Base-by-base conservation (phyloP, 92 coral and sea anemone genomes). In the Bergia puertoricense region DNA sequence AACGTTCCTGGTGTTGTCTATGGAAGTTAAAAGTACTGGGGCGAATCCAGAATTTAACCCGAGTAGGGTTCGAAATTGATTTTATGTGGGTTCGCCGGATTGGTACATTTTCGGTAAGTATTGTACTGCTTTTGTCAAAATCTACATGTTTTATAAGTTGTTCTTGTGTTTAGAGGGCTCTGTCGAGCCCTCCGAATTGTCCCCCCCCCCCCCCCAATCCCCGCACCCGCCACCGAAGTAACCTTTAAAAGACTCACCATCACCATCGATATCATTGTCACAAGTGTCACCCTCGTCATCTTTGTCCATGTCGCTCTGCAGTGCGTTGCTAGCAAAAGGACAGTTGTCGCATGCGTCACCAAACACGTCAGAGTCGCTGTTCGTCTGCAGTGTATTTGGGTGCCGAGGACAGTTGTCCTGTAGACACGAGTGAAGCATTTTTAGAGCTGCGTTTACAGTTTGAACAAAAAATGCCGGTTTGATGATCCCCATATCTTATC, bases 301-400 rank as follows among this genome's bases (percentile, higher is more conserved):
- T 44, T 88, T 86, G 82, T 97, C 96, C 59, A 88, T 81, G 82
- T 97, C 99, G 3, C 92, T 76, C 81, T 97, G 99, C 40, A 91
- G 82, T 30, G 92, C 86, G 90, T 97, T 97, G 38, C 86, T 89
- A 36, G 88, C 98, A 48, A 65, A 90, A 5, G 97, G 99, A 69
- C 99, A 97, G 89, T 97, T 97, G 75, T 97, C 99, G 71, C 99
- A 97, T 13, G 85, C 91, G 81, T 97, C 88, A 22, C 99, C 99
- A 48, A 94, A 82, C 30, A 86, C 43, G 86, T 97, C 99, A 8
- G 92, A 87, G 73, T 97, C 99, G 54, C 69, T 85, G 88, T 97
- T 92, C n/a, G 48, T 65, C 86, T 97, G 99, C 11, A 81, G 59
- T 6, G 94, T 86, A 89, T 97, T 97, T 30, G 92, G 86, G 45